Evolutionary conservation across 2,113 vertebrate species (phyloP).

Genomic region (Genyomyrus donnyi): DNA sequence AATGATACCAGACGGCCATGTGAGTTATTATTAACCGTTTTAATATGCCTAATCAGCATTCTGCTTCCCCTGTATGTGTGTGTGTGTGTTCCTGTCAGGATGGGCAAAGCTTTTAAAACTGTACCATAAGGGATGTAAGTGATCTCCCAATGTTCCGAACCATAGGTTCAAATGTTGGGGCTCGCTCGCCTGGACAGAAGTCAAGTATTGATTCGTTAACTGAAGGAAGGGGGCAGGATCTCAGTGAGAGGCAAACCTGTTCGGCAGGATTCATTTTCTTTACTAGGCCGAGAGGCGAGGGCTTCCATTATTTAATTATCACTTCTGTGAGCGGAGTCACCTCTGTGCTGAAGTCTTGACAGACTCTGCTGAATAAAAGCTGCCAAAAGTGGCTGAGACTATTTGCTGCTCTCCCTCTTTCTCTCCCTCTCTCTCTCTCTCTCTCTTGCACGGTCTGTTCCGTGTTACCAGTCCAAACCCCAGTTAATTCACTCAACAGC

Average conservation of each 20-base stretch:
- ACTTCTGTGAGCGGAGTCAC: constrained; percentile 35
- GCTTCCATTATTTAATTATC: constrained; percentile 50
- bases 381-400: constrained; percentile 32
- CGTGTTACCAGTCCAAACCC: background rate
- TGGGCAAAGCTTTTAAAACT: background rate
- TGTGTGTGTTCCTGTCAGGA: background rate
- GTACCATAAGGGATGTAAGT: background rate
- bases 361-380: constrained; percentile 37
- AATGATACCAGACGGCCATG: background rate
- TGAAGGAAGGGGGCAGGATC: constrained; percentile 34
- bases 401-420: constrained; percentile 24
- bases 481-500: background rate
- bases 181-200: constrained; percentile 38
- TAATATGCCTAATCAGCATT: background rate
- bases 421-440: background rate
- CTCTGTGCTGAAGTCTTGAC: constrained; percentile 28
- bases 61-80: background rate
- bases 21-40: background rate
- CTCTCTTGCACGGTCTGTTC: background rate
- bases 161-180: constrained; percentile 1
- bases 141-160: background rate
- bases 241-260: constrained; percentile 46
- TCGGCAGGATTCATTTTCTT: constrained; percentile 22
- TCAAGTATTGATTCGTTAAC: constrained; percentile 30
- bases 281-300: constrained; percentile 14